These are phyloP conservation scores for Heliconius hermathena DNA, from an alignment of 1,140 invertebrate species.

Conservation along the genomic window DNA sequence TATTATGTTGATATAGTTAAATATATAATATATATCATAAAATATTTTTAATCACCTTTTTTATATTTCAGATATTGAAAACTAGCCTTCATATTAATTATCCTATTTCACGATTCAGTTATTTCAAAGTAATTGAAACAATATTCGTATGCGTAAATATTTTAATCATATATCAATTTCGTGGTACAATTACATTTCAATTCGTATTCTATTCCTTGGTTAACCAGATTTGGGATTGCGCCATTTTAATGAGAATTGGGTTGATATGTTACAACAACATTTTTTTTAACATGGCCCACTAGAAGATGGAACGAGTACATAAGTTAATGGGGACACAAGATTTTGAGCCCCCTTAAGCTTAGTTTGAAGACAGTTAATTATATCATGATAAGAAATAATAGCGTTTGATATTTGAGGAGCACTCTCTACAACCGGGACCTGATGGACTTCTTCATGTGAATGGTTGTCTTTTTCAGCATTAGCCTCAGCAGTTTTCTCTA, in stretches of 20 bases:
- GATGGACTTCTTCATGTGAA: constrained; percentile 34
- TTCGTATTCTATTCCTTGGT: constrained; percentile 31
- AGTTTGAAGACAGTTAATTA: constrained; percentile 63
- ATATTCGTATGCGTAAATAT: constrained; percentile 20
- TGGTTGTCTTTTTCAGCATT: constrained; percentile 21
- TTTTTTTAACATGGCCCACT: constrained; percentile 38
- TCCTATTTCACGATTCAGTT: constrained; percentile 13
- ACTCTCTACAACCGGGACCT: constrained; percentile 18
- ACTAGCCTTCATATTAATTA: constrained; percentile 4
- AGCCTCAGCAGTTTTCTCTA: constrained; percentile 27
- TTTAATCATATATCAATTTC: constrained; percentile 28
- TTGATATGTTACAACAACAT: constrained; percentile 12
- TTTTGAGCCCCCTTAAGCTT: constrained; percentile 45
- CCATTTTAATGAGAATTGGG: constrained; percentile 15
- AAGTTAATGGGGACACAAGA: constrained; percentile 49
- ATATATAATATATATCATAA: too few relatives aligned
- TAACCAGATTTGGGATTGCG: constrained; percentile 21
- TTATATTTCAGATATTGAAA: not conserved
- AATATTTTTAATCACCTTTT: not conserved
- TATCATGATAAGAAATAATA: constrained; percentile 59
- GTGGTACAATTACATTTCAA: constrained; percentile 28
- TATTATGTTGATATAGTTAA: not conserved
- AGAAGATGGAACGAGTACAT: constrained; percentile 48
- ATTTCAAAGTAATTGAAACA: constrained; percentile 21
- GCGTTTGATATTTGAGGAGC: constrained; percentile 32